Base-by-base conservation (phyloP, 2,113 vertebrate species). In the Microcebus jonahi region DNA sequence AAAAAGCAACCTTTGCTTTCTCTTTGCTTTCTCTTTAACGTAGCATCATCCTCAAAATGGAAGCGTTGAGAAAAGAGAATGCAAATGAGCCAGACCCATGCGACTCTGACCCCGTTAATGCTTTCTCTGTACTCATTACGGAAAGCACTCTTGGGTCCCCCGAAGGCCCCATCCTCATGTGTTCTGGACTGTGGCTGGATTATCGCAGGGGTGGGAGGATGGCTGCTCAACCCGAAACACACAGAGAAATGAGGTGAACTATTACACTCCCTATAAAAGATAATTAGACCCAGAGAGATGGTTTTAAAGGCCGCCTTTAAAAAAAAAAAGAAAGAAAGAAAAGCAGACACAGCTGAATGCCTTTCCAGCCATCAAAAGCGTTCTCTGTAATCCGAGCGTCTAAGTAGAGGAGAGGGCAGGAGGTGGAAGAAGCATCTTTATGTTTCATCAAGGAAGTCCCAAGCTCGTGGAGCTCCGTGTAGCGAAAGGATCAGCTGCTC, bases 391-490 rank as follows among this genome's bases (percentile, higher is more conserved):
- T 89, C 39, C 34, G 94, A 97, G 81, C 42, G 77, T 45, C 11
- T 29, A 63, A 42, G 81, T 23, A 0, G 67, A 68, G 71, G 42
- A 29, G 7, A 12, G 45, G 29, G 76, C 0, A 0, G 29, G 67
- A 9, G 55, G 45, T 12, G 2, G 96, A 95, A 90, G 82, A 92
- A 87, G 27, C 84, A 65, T 95, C 97, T 96, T 98, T 94, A 89
- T 87, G 91, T 75, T 97, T 96, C 93, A 93, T 97, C 95, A 96
- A 93, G 97, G 96, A 95, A 97, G 61, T 67, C 92, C 95, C 93
- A 92, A 81, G 15, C 29, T 82, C 3, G 0, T n/a, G 85, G 86
- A 96, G 20, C 87, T 42, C 53, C 92, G 39, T 53, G 97, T 95
- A 96, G 73, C 79, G 57, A 80, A 91, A 53, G 36, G 36, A 96